Conservation (phyloP, 2,888 invertebrate genomes). For the Dichetophora obliterata region DNA sequence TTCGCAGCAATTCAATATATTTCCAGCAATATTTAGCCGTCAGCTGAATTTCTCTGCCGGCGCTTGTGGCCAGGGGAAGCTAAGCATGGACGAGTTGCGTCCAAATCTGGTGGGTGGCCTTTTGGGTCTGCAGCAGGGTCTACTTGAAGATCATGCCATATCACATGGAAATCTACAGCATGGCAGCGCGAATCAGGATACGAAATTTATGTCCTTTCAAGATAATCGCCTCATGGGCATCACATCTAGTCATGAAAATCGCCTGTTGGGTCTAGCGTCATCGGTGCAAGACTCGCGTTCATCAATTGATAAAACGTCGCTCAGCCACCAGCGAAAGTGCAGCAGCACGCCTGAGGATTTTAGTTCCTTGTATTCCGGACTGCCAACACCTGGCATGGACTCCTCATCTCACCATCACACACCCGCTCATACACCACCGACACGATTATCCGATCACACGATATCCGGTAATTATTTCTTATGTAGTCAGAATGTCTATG, state of each 20-base stretch:
- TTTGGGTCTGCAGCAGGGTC: slow-evolving; percentile 81
- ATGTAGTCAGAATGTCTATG: not conserved
- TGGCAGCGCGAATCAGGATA: slow-evolving; percentile 66
- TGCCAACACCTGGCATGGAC: slow-evolving; percentile 71
- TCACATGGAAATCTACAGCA: slow-evolving; percentile 69
- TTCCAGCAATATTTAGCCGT: slow-evolving; percentile 90
- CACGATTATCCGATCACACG: slow-evolving; percentile 73
- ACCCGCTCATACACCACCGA: slow-evolving; percentile 80
- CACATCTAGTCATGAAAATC: slow-evolving; percentile 67
- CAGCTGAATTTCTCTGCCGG: slow-evolving; percentile 84
- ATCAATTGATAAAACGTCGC: slow-evolving; percentile 72
- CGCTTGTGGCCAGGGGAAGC: slow-evolving; percentile 81
- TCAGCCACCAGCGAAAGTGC: slow-evolving; percentile 76
- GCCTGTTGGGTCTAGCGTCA: slow-evolving; percentile 69
- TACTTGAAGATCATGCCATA: slow-evolving; percentile 82
- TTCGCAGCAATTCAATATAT: slow-evolving; percentile 84
- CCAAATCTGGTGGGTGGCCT: slow-evolving; percentile 86
- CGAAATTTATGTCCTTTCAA: slow-evolving; percentile 71
- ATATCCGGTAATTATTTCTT: slow-evolving; percentile 72
- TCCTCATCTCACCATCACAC: slow-evolving; percentile 74
- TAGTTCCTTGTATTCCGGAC: slow-evolving; percentile 83
- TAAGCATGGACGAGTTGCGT: slow-evolving; percentile 86
- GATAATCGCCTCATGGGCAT: slow-evolving; percentile 71
- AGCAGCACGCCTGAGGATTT: slow-evolving; percentile 92
- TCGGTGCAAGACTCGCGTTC: slow-evolving; percentile 73